These are phyloP conservation scores for Drosophila orena DNA, from an alignment of 1,140 invertebrate genomes.

Conservation along the genomic window DNA sequence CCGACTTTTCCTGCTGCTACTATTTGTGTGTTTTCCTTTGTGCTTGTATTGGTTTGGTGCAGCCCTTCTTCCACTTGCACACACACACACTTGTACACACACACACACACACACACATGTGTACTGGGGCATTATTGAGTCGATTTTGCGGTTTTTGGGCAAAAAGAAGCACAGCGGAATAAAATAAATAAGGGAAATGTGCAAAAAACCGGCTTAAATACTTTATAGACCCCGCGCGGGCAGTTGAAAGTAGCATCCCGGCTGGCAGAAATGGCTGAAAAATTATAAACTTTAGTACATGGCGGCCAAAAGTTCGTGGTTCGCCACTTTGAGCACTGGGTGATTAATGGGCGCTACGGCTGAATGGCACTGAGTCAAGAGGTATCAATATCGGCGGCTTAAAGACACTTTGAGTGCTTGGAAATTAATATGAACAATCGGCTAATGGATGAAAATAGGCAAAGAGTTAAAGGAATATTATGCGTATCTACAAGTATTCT, in stretches of 20 bases:
- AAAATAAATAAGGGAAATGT: conserved; percentile 40
- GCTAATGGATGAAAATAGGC: too few species aligned
- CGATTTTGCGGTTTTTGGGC: conserved; percentile 75
- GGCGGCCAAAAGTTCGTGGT: conserved; percentile 34
- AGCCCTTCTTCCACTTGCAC: neutral
- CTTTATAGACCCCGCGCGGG: conserved; percentile 34
- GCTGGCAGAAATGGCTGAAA: conserved; percentile 6
- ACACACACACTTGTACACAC: neutral
- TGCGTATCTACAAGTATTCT: too few species aligned
- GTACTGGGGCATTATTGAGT: conserved; percentile 68
- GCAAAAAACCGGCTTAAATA: conserved; percentile 51
- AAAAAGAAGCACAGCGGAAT: conserved; percentile 48
- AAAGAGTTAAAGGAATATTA: too few species aligned
- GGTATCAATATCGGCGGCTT: conserved; percentile 10
- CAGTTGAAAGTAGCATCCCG: conserved; percentile 4
- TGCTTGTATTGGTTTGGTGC: conserved; percentile 18
- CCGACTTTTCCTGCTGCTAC: conserved; percentile 34
- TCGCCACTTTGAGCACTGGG: conserved; percentile 19
- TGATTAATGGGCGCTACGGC: conserved; percentile 35
- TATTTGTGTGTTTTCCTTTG: conserved; percentile 27
- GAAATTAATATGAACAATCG: too few species aligned
- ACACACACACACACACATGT: conserved; percentile 17
- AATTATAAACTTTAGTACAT: conserved; percentile 37
- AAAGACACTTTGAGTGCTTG: neutral
- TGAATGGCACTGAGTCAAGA: conserved; percentile 15